These are phyloP conservation scores for Radopholus similis DNA, from an alignment of 1,140 invertebrate species.

Conservation along the genomic window DNA sequence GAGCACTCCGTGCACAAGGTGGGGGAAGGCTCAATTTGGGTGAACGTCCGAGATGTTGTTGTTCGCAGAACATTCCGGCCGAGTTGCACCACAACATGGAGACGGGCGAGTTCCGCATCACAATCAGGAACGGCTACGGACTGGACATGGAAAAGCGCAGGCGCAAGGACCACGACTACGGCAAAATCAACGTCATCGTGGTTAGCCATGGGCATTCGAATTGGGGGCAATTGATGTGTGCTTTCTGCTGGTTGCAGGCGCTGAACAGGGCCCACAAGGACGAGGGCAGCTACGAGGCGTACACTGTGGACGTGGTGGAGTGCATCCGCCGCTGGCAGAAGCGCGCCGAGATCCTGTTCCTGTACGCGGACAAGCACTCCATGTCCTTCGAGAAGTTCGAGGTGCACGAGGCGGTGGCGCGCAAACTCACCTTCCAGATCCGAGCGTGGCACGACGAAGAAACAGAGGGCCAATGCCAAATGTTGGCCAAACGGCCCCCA, in stretches of 20 bases:
- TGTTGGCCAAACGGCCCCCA: background rate
- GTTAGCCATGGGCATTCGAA: background rate
- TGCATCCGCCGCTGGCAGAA: background rate
- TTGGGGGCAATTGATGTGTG: background rate
- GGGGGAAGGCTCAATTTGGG: background rate
- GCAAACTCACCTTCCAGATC: background rate
- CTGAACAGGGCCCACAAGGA: background rate
- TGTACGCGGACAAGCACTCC: background rate
- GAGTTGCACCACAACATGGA: background rate
- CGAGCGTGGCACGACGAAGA: background rate
- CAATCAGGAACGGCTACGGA: background rate
- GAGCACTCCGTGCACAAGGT: background rate
- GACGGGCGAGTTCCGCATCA: constrained; percentile 1
- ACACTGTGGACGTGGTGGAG: background rate
- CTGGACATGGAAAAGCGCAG: background rate
- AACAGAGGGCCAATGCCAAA: background rate
- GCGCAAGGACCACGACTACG: background rate
- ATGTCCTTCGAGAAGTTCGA: background rate
- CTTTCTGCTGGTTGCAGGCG: background rate
- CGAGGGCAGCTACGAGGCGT: background rate
- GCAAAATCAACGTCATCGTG: background rate
- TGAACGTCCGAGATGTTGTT: background rate
- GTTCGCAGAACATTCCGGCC: background rate
- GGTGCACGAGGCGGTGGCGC: background rate
- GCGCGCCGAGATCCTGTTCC: background rate